Evolutionary conservation across 2,888 invertebrate genomes (phyloP).

Genomic region (Zygogramma bicolorata): DNA sequence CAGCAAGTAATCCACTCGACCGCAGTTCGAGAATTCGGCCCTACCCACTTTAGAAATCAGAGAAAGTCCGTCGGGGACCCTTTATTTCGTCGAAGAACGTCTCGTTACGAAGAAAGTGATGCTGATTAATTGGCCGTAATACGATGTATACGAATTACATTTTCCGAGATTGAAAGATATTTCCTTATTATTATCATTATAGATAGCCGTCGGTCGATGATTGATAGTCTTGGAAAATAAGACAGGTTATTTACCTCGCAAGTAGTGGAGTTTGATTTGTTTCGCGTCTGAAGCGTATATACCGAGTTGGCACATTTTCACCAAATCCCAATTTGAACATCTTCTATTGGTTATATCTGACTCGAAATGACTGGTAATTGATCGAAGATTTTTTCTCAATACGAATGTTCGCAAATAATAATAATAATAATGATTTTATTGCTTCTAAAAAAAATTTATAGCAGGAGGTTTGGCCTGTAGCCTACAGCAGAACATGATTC

Average conservation of each 20-base stretch:
- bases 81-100: slow-evolving; percentile 26
- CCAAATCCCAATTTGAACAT: no score
- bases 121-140: slow-evolving; percentile 13
- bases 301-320: no score
- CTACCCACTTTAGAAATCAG: slow-evolving; percentile 47
- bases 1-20: not conserved
- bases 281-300: no score
- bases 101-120: slow-evolving; percentile 30
- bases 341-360: no score
- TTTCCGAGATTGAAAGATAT: slow-evolving; percentile 2
- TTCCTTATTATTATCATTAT: not conserved
- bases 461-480: no score
- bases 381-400: no score
- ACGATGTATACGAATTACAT: slow-evolving; percentile 18
- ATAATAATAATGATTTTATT: no score
- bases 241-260: not conserved
- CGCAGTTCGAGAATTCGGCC: slow-evolving; percentile 23
- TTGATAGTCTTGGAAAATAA: not conserved
- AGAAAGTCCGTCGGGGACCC: slow-evolving; percentile 40
- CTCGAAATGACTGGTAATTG: no score
- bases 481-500: no score
- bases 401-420: no score
- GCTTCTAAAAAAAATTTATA: no score
- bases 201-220: not conserved
- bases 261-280: not conserved